A percentile compares a stretch with the other conserved stretches of the same genome.
These are phyloP conservation scores for Pissodes strobi DNA, from an alignment of 1,140 invertebrate genomes.

Conservation along the genomic window DNA sequence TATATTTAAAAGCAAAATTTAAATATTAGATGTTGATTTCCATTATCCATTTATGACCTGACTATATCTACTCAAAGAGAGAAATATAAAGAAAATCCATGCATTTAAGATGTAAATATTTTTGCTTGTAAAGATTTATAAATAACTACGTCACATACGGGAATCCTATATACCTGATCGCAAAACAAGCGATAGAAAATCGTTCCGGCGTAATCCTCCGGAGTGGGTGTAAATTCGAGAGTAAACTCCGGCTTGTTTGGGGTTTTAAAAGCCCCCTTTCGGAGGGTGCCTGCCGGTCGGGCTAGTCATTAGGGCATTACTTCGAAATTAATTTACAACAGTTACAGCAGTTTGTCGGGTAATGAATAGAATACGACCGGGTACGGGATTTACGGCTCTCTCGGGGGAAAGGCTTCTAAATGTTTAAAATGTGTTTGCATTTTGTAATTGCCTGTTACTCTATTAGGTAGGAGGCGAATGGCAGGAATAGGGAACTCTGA, in stretches of 20 bases:
- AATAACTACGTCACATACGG: no score
- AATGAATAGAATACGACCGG: slow-evolving; percentile 51
- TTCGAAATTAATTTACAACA: slow-evolving; percentile 55
- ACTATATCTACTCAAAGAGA: no score
- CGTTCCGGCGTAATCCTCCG: neutral
- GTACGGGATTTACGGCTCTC: slow-evolving; percentile 15
- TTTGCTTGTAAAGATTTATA: no score
- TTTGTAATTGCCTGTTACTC: slow-evolving; percentile 15
- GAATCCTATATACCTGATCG: no score
- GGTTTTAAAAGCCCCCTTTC: slow-evolving; percentile 44
- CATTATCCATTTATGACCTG: no score
- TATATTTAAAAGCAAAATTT: no score
- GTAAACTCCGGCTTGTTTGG: slow-evolving; percentile 40
- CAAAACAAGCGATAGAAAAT: no score
- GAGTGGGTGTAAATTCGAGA: slow-evolving; percentile 27
- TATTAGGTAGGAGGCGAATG: neutral
- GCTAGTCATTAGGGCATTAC: slow-evolving; percentile 56
- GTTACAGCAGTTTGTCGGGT: slow-evolving; percentile 51
- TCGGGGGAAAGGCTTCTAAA: slow-evolving; percentile 6
- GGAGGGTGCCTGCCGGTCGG: slow-evolving; percentile 32
- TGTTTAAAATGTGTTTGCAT: slow-evolving; percentile 32
- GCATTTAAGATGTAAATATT: no score
- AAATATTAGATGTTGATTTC: no score
- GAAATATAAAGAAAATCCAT: no score
- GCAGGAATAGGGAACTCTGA: no score